A percentile compares a stretch with the other conserved stretches of the same genome.
Conservation (phyloP, 53 echinoderm and acorn worm species). For the Patiria pectinifera region DNA sequence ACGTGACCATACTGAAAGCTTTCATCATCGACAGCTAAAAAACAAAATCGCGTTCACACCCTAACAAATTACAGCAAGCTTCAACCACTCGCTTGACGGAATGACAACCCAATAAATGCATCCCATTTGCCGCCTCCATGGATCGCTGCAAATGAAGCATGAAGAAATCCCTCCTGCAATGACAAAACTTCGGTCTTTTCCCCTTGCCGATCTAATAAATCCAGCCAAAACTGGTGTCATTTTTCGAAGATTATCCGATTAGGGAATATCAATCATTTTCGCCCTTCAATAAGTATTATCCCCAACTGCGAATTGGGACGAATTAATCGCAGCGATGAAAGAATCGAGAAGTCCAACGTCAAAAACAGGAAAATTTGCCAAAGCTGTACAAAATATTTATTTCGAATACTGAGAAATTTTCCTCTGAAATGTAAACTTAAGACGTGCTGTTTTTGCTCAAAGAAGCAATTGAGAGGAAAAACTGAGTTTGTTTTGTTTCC, state of each 20-base stretch:
- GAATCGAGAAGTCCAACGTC: background rate
- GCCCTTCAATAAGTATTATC: background rate
- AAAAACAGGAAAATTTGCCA: background rate
- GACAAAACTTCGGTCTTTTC: background rate
- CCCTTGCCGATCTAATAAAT: conserved; percentile 3
- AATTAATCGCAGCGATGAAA: background rate
- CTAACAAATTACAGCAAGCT: conserved; percentile 15
- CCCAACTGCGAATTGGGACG: conserved; percentile 9
- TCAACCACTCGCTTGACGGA: background rate
- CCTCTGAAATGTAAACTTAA: no score
- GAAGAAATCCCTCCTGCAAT: conserved; percentile 28
- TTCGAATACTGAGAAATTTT: no score
- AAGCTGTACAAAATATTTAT: no score
- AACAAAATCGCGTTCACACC: conserved; percentile 26
- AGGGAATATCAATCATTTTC: conserved; percentile 2
- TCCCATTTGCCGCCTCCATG: background rate
- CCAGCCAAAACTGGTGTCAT: background rate
- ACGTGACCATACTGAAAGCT: conserved; percentile 12
- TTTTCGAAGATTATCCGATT: background rate
- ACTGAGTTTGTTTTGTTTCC: no score
- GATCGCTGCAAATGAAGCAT: conserved; percentile 20
- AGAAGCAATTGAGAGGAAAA: no score
- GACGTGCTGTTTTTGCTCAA: no score
- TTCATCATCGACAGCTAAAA: background rate
- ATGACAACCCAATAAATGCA: background rate